Base-by-base conservation (phyloP, 30 jellyfish, hydroid and myxozoan species). In the Mastigias papua region DNA sequence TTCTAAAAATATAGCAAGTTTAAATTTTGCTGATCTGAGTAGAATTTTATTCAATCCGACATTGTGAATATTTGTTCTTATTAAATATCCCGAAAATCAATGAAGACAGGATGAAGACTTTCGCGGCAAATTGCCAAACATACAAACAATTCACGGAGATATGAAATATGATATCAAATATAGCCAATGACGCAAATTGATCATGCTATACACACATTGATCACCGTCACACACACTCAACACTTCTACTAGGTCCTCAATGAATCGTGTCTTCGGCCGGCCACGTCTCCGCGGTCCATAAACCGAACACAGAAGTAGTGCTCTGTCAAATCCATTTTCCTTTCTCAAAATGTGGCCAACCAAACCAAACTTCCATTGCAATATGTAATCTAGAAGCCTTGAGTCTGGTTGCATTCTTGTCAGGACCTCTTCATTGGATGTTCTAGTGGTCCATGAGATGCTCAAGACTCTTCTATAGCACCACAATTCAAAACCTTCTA, bases 401-500 rank as follows among this genome's bases (percentile, higher is more conserved):
- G 30, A 20, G 30, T 23, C 69, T 23, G 69, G 69, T 23, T 57
- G 69, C 30, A 23, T 17, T 23, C 25, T 20, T 57, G 23, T 57
- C 69, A 57, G 69, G 30, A 57, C 69, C 69, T 57, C 69, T 57
- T 57, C 69, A 57, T 57, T 57, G 7, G 69, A 17, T 20, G 69
- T 57, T 57, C 19, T 57, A 17, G 69, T 57, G 26, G 69, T 57
- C 25, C 69, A 23, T 20, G 17, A 57, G 69, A 57, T 57, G 69
- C 69, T 3, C 69, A 57, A 23, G 7, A 19, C 30, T 5, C 30
- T 20, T 23, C 69, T 57, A 57, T 57, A 42, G 69, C 79, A 68
- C 79, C 79, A 68, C 35, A 16, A 28, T 27, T 68, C 79, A 68
- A 68, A 68, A 34, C 48, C 23, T 27, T 68, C 61, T 6, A 68